Evolutionary conservation across 2,797 vertebrate species (phyloP).

Genomic region (Muraenolepis orangiensis): DNA sequence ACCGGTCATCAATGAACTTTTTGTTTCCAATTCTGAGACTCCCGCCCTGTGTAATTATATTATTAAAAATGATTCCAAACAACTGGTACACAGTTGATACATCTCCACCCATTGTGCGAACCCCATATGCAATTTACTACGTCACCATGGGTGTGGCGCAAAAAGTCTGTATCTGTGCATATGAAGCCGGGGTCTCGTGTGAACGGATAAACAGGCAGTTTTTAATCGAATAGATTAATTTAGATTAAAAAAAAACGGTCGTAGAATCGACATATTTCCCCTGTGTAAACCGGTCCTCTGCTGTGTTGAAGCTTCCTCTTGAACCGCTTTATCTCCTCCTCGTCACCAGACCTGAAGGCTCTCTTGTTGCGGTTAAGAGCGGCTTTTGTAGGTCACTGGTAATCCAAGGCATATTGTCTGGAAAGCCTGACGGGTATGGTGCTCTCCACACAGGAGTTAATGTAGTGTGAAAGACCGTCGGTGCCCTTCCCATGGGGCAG

Average conservation of each 20-base stretch:
- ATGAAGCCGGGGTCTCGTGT: background rate
- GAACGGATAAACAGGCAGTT: too few species aligned
- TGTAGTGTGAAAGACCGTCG: background rate
- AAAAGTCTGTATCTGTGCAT: background rate
- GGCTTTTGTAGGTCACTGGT: background rate
- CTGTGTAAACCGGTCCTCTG: background rate
- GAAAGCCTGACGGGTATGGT: background rate
- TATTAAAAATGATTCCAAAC: background rate
- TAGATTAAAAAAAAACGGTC: background rate
- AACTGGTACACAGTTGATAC: background rate
- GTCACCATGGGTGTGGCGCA: background rate
- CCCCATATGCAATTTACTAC: too few species aligned
- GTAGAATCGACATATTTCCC: background rate
- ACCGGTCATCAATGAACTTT: background rate
- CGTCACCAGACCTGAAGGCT: background rate
- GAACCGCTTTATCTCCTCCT: background rate
- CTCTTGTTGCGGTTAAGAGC: background rate
- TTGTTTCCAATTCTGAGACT: background rate
- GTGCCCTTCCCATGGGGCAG: background rate
- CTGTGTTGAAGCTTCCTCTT: background rate
- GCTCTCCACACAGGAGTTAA: background rate
- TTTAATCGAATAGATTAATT: background rate
- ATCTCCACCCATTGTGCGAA: background rate
- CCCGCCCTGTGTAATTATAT: background rate
- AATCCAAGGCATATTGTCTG: background rate